phyloP scores from a whole-genome alignment of 2,888 invertebrate genomes.

The Tipula vernalis region DNA sequence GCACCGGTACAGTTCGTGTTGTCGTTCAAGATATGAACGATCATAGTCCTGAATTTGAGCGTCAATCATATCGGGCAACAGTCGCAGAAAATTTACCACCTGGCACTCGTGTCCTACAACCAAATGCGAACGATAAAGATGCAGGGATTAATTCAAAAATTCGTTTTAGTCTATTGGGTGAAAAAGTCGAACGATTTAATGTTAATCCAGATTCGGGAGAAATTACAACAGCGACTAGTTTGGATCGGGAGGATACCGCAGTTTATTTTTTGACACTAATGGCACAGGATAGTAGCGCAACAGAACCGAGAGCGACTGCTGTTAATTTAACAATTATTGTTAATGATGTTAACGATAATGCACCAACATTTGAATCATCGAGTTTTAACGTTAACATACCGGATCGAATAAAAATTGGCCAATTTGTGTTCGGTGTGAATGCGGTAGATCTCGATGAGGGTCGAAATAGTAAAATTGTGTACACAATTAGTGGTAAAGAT shows the following conservation, averaged over 20 bases:
- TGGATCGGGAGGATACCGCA: slow-evolving; percentile 70
- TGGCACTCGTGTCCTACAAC: slow-evolving; percentile 64
- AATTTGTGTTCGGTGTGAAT: slow-evolving; percentile 84
- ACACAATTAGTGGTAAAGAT: slow-evolving; percentile 65
- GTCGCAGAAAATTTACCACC: slow-evolving; percentile 73
- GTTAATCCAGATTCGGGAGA: slow-evolving; percentile 69
- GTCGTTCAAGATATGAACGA: slow-evolving; percentile 91
- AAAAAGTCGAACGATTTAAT: slow-evolving; percentile 65
- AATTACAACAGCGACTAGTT: slow-evolving; percentile 54
- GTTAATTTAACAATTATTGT: slow-evolving; percentile 71
- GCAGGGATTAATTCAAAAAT: slow-evolving; percentile 76
- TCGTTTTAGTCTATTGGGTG: slow-evolving; percentile 71
- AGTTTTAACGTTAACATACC: slow-evolving; percentile 71
- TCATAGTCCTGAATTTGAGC: slow-evolving; percentile 77
- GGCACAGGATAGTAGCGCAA: slow-evolving; percentile 80
- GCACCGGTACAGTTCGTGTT: slow-evolving; percentile 80
- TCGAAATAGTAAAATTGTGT: slow-evolving; percentile 66
- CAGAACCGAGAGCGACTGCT: slow-evolving; percentile 69
- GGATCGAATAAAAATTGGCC: slow-evolving; percentile 62
- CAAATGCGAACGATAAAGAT: slow-evolving; percentile 72
- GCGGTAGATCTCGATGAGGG: slow-evolving; percentile 76
- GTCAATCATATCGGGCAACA: slow-evolving; percentile 62
- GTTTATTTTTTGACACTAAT: slow-evolving; percentile 70
- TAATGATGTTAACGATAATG: slow-evolving; percentile 75
- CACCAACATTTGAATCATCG: slow-evolving; percentile 60